Evolutionary conservation across 1,140 invertebrate species (phyloP).

Genomic region (Pantala flavescens): DNA sequence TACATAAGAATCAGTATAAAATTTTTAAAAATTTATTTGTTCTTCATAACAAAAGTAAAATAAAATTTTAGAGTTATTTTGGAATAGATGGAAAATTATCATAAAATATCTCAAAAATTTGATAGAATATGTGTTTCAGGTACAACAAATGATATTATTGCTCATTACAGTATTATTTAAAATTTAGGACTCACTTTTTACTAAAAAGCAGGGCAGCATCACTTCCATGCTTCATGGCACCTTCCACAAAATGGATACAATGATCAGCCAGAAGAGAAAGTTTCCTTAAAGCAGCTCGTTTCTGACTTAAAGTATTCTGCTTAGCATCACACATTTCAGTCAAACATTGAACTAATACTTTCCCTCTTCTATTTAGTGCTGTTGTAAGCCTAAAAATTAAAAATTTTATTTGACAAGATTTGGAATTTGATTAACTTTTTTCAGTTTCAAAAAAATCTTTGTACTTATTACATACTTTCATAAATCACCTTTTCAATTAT

Average conservation of each 20-base stretch:
- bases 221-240: slow-evolving; percentile 63
- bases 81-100: no score
- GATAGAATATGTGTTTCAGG: no score
- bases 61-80: no score
- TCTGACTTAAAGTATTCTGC: slow-evolving; percentile 68
- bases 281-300: slow-evolving; percentile 66
- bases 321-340: slow-evolving; percentile 75
- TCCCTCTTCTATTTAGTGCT: slow-evolving; percentile 68
- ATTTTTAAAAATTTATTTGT: no score
- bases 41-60: no score
- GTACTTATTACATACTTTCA: slow-evolving; percentile 13
- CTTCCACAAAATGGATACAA: slow-evolving; percentile 70
- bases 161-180: no score
- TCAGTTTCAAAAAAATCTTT: background rate
- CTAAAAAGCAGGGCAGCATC: slow-evolving; percentile 74
- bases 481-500: background rate
- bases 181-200: slow-evolving; percentile 66
- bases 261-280: slow-evolving; percentile 73
- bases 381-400: slow-evolving; percentile 55
- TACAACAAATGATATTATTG: no score
- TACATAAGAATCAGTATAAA: no score
- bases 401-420: background rate
- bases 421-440: background rate
- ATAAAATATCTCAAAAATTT: no score
- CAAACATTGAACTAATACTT: slow-evolving; percentile 63